These are phyloP conservation scores for Serilophus lunatus DNA, from an alignment of 2,113 vertebrate genomes.

Conservation along the genomic window DNA sequence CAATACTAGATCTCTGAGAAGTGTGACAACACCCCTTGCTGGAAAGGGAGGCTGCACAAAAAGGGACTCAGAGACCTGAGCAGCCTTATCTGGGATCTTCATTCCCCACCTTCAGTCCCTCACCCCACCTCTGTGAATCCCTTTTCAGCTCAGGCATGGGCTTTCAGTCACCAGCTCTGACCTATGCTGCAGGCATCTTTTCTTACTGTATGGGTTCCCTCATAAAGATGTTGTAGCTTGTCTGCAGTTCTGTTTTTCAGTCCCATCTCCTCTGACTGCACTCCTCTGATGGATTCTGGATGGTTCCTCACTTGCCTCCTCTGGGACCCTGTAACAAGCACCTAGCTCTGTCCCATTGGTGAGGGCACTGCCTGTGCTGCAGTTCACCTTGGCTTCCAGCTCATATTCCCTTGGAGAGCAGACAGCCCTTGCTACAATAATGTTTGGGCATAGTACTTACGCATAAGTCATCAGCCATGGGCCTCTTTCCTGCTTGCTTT, in stretches of 20 bases:
- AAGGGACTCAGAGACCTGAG: not conserved
- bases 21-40: not conserved
- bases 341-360: not conserved
- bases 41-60: not conserved
- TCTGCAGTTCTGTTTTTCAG: not conserved
- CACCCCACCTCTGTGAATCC: not conserved
- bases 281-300: not conserved
- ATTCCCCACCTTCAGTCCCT: rapidly evolving
- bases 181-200: not conserved
- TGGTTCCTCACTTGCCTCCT: not conserved
- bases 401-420: not conserved
- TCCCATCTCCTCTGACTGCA: not conserved
- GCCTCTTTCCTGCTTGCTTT: not conserved
- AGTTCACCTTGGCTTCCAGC: not conserved
- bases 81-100: not conserved
- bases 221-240: not conserved
- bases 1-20: not conserved
- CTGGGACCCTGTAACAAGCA: not conserved
- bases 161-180: not conserved
- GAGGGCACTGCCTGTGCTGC: not conserved
- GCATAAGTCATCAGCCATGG: not conserved
- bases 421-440: not conserved
- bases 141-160: not conserved
- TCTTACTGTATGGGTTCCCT: not conserved
- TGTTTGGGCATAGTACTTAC: not conserved